Evolutionary conservation across 1,140 invertebrate species (phyloP).

Genomic region (Bursaphelenchus mucronatus): DNA sequence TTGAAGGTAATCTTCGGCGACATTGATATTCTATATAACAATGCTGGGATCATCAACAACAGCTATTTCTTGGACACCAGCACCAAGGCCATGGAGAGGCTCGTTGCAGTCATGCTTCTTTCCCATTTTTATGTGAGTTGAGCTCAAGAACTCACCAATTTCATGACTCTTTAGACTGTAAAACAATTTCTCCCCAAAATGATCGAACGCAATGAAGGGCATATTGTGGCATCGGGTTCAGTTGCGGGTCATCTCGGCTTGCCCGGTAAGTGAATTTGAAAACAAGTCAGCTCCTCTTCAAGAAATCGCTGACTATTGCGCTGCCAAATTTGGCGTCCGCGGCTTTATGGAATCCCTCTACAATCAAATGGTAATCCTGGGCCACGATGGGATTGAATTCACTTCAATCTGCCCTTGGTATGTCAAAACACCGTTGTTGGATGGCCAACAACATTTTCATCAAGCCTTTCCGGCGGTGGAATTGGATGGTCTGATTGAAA

Average conservation of each 20-base stretch:
- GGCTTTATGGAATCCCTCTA: neutral
- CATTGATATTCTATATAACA: slow-evolving; percentile 4
- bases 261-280: too few species aligned
- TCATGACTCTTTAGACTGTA: neutral
- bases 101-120: too few species aligned
- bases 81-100: neutral
- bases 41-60: slow-evolving; percentile 2
- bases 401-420: slow-evolving; percentile 7
- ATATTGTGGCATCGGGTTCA: slow-evolving; percentile 8
- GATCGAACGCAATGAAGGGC: slow-evolving; percentile 8
- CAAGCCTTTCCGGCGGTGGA: neutral
- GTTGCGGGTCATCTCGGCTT: neutral
- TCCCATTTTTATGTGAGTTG: neutral
- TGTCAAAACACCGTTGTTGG: neutral
- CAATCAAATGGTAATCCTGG: neutral
- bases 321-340: neutral
- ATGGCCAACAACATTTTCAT: neutral
- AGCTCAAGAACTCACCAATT: neutral
- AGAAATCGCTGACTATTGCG: slow-evolving; percentile 1
- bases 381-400: neutral
- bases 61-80: neutral
- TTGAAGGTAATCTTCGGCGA: neutral
- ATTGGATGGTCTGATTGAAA: neutral
- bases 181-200: slow-evolving; percentile 5
- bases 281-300: neutral